A percentile compares a stretch with the other conserved stretches of the same genome.
These are phyloP conservation scores for Neolamprologus cancellatus DNA, from an alignment of 2,113 vertebrate genomes.

Conservation along the genomic window DNA sequence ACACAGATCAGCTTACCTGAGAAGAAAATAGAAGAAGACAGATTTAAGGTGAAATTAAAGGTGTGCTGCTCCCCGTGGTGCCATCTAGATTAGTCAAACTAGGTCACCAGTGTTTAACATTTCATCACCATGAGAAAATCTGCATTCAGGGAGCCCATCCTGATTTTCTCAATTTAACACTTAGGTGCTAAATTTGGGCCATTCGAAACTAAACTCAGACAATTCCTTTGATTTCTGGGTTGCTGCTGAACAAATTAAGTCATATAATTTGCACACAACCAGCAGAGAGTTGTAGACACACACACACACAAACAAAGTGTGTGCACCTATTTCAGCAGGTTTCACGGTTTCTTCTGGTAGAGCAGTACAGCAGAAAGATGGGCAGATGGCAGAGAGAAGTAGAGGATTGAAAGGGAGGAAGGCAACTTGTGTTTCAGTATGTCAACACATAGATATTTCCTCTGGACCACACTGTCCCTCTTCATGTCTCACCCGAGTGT, in stretches of 20 bases:
- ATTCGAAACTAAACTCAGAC: background rate
- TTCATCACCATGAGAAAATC: background rate
- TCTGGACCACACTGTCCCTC: constrained; percentile 40
- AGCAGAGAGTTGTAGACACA: constrained; percentile 3
- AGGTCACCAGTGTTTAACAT: background rate
- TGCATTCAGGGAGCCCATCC: background rate
- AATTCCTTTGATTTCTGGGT: background rate
- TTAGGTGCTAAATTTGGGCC: background rate
- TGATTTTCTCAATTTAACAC: background rate
- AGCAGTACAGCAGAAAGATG: background rate
- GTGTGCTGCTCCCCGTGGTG: background rate
- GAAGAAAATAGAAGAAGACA: background rate
- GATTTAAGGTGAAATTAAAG: background rate
- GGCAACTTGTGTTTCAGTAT: constrained; percentile 22
- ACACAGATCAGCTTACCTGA: background rate
- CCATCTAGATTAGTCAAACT: background rate
- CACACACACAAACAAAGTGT: background rate
- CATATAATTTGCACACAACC: background rate
- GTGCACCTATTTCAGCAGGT: background rate
- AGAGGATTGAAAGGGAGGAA: constrained; percentile 5
- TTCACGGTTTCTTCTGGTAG: background rate
- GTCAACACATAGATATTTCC: constrained; percentile 47
- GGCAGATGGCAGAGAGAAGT: background rate
- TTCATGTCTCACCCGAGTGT: constrained; percentile 57
- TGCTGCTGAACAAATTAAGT: background rate